Evolutionary conservation across 2,888 invertebrate genomes (phyloP).

Genomic region (Melolontha melolontha): DNA sequence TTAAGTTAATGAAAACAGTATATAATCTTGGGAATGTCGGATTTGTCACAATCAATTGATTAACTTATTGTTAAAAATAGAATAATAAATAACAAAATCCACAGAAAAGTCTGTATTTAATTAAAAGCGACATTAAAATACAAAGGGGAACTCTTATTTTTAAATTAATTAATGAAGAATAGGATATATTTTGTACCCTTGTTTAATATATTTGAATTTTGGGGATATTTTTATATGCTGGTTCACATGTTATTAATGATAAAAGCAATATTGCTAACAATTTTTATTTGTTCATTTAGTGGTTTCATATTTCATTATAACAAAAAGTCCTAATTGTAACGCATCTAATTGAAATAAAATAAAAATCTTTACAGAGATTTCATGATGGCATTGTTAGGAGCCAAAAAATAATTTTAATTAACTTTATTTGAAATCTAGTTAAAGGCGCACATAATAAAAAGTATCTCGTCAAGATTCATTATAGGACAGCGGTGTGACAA

Average conservation of each 20-base stretch:
- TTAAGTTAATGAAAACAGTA: too few relatives aligned
- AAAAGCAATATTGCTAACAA: background rate
- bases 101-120: too few relatives aligned
- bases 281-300: background rate
- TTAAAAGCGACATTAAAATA: too few relatives aligned
- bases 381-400: slow-evolving; percentile 12
- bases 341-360: slow-evolving; percentile 30
- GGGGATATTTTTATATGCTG: too few relatives aligned
- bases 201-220: too few relatives aligned
- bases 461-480: slow-evolving; percentile 65
- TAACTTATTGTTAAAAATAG: too few relatives aligned
- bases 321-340: slow-evolving; percentile 23
- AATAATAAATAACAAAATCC: too few relatives aligned
- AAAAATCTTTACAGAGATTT: slow-evolving; percentile 14
- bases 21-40: too few relatives aligned
- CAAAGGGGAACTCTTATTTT: too few relatives aligned
- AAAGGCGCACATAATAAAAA: slow-evolving; percentile 63
- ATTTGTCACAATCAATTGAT: too few relatives aligned
- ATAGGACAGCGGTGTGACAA: slow-evolving; percentile 64
- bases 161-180: too few relatives aligned
- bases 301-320: background rate
- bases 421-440: slow-evolving; percentile 64
- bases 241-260: background rate
- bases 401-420: slow-evolving; percentile 60
- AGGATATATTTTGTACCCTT: too few relatives aligned